phyloP scores from a whole-genome alignment of 92 coral and sea anemone species.

The Hydrozoanthus gracilis region DNA sequence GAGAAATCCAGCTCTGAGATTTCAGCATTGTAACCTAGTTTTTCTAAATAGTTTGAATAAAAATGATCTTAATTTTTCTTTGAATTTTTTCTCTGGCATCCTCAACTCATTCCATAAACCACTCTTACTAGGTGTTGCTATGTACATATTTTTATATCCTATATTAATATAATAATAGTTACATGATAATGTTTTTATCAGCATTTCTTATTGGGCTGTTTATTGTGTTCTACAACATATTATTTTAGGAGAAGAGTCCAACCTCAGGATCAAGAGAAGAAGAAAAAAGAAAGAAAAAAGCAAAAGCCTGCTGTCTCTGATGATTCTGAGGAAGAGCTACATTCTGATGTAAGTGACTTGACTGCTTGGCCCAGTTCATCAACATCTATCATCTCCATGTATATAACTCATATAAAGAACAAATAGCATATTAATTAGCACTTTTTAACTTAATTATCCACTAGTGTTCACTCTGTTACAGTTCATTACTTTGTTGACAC shows the following conservation, averaged over 20 bases:
- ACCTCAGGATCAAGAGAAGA: conserved; percentile 66
- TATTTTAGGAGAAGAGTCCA: conserved; percentile 6
- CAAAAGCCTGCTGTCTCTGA: conserved; percentile 65
- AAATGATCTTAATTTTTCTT: too few species aligned
- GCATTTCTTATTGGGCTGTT: neutral
- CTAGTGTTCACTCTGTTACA: neutral
- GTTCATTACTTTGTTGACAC: neutral
- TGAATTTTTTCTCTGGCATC: too few species aligned
- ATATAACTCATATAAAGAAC: neutral
- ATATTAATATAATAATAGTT: neutral
- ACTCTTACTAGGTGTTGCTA: too few species aligned
- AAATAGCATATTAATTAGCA: neutral
- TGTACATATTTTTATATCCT: neutral
- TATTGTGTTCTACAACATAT: neutral
- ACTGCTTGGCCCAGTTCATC: neutral
- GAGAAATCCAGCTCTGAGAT: too few species aligned
- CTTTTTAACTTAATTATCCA: too few species aligned
- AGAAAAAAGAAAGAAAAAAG: conserved; percentile 77
- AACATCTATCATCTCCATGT: too few species aligned
- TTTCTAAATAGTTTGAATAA: too few species aligned
- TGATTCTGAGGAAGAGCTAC: conserved; percentile 92
- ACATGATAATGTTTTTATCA: neutral
- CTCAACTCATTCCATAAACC: too few species aligned
- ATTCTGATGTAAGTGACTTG: conserved; percentile 75
- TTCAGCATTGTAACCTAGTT: too few species aligned